Evolutionary conservation across 2,797 vertebrate genomes (phyloP).

Genomic region (Alectoris magna): DNA sequence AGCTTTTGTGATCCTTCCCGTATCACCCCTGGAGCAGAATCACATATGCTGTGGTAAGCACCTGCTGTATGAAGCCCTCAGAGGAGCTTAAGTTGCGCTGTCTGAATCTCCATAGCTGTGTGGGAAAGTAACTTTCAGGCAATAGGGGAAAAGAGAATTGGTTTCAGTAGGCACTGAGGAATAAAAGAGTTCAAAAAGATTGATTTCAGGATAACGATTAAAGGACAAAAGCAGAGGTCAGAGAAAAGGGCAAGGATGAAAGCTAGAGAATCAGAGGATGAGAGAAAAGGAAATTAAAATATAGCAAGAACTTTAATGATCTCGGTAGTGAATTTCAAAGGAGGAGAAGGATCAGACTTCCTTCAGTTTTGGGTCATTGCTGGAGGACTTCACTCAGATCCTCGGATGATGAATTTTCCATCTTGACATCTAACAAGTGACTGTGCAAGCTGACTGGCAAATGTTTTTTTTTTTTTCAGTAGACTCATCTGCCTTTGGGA

Average conservation of each 20-base stretch:
- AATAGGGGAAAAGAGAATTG: neutral
- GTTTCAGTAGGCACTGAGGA: neutral
- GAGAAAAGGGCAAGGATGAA: conserved; percentile 3
- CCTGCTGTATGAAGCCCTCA: no score
- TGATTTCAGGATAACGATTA: conserved; percentile 17
- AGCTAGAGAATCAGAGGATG: conserved; percentile 3
- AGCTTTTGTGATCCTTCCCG: neutral
- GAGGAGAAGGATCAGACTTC: conserved; percentile 10
- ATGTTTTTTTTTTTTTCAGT: neutral
- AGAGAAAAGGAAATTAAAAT: neutral
- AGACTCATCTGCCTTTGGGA: neutral
- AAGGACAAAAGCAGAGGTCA: conserved; percentile 30
- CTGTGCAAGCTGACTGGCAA: neutral
- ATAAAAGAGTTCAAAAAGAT: neutral
- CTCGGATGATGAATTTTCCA: neutral
- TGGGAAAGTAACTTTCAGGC: neutral
- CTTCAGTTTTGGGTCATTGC: neutral
- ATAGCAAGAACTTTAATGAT: neutral
- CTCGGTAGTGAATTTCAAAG: conserved; percentile 20
- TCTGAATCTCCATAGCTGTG: neutral
- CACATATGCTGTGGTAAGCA: neutral
- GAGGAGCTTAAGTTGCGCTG: neutral
- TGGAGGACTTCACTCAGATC: neutral
- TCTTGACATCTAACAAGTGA: neutral
- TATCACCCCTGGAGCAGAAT: neutral